Conservation (phyloP, 2,888 invertebrate species). For the Cataglyphis rosenhaueri region DNA sequence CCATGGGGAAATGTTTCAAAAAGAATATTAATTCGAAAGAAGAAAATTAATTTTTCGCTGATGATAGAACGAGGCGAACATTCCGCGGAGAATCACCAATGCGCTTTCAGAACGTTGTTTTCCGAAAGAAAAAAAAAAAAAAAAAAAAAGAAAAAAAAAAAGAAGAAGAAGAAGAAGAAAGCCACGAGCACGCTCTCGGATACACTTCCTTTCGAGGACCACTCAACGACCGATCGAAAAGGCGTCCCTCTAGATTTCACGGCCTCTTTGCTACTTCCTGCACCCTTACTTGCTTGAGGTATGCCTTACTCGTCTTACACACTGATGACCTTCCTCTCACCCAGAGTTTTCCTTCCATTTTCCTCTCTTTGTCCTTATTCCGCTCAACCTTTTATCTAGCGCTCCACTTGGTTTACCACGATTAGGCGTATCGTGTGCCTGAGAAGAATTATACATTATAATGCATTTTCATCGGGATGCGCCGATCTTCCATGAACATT, state of each 20-base stretch:
- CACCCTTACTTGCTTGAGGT: constrained; percentile 44
- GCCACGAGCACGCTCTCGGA: constrained; percentile 47
- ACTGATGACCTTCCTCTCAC: constrained; percentile 32
- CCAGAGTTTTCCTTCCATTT: constrained; percentile 48
- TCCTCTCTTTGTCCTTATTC: constrained; percentile 36
- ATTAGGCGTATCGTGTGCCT: constrained; percentile 29
- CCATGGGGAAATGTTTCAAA: not conserved
- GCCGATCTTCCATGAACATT: constrained; percentile 9
- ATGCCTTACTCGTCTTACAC: constrained; percentile 48
- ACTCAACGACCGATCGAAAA: constrained; percentile 59
- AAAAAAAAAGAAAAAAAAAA: not conserved
- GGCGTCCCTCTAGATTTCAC: constrained; percentile 57
- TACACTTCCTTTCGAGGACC: constrained; percentile 55
- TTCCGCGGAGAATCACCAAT: constrained; percentile 22
- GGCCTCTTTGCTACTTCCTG: constrained; percentile 37
- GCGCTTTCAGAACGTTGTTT: constrained; percentile 33
- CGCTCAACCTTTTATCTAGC: constrained; percentile 16
- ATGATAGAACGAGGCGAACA: constrained; percentile 4
- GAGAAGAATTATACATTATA: constrained; percentile 41
- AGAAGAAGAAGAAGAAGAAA: constrained; percentile 9
- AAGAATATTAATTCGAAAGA: constrained; percentile 5
- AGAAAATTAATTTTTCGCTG: constrained; percentile 32
- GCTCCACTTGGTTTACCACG: constrained; percentile 26
- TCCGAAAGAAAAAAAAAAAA: not conserved
- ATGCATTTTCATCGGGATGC: constrained; percentile 4